phyloP scores from a whole-genome alignment of 2,113 vertebrate genomes.

The Plecturocebus donacophilus region DNA sequence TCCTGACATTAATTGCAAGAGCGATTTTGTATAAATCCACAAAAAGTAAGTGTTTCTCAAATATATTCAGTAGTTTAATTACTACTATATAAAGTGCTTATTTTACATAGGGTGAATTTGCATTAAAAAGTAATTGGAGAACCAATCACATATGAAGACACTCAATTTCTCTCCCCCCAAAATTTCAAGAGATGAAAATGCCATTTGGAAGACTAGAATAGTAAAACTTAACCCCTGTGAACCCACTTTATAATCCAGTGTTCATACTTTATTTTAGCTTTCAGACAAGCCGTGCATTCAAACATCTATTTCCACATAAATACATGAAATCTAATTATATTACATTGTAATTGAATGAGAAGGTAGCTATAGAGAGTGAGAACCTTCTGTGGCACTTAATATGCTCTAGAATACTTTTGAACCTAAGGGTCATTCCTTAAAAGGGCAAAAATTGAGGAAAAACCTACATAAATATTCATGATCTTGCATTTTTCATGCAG shows the following conservation, averaged over 20 bases:
- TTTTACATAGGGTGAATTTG: not conserved
- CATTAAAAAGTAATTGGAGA: not conserved
- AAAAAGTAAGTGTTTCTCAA: slow-evolving; percentile 21
- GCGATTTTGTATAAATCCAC: slow-evolving; percentile 55
- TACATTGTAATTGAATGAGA: not conserved
- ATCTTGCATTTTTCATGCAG: not conserved
- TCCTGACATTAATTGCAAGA: slow-evolving; percentile 51
- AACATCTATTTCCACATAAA: not conserved
- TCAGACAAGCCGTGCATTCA: not conserved
- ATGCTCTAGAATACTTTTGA: not conserved
- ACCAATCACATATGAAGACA: not conserved
- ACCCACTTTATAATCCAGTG: not conserved
- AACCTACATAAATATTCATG: not conserved
- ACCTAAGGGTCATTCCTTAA: not conserved
- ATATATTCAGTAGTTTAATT: slow-evolving; percentile 50
- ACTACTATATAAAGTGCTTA: not conserved
- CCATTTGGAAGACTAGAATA: not conserved
- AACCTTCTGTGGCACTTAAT: not conserved
- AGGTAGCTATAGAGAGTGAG: not conserved
- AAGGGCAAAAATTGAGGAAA: not conserved
- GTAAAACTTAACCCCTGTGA: not conserved
- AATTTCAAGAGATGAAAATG: not conserved
- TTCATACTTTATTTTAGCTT: not conserved
- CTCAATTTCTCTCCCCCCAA: not conserved
- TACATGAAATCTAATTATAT: not conserved